These are phyloP conservation scores for Mactra quadrangularis DNA, from an alignment of 1,140 invertebrate genomes.

Conservation along the genomic window DNA sequence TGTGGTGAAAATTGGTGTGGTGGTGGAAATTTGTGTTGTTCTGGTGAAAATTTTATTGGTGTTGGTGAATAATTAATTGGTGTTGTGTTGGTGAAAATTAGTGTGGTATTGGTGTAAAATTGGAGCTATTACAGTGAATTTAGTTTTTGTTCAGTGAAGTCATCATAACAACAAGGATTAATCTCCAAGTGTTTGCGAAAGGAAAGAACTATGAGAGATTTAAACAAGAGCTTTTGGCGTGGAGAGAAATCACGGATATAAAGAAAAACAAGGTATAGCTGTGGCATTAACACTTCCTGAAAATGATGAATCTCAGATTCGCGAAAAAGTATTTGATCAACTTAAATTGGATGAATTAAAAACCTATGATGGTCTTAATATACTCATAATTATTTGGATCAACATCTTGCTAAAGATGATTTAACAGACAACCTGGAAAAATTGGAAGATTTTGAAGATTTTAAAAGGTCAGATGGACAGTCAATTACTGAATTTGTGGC, in stretches of 20 bases:
- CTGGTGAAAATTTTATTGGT: conserved; percentile 4
- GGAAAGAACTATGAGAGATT: conserved; percentile 46
- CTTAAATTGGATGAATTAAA: conserved; percentile 51
- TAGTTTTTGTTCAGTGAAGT: conserved; percentile 3
- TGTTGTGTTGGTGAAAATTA: too few relatives aligned
- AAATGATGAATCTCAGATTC: conserved; percentile 51
- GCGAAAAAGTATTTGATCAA: conserved; percentile 41
- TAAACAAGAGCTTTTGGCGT: conserved; percentile 48
- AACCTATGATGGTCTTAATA: conserved; percentile 54
- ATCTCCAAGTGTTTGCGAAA: conserved; percentile 39
- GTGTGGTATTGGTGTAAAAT: conserved; percentile 22
- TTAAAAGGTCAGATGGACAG: conserved; percentile 34
- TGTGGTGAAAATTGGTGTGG: conserved; percentile 24
- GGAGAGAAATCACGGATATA: conserved; percentile 35
- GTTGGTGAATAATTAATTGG: background rate
- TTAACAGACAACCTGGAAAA: conserved; percentile 58
- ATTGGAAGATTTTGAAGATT: conserved; percentile 65
- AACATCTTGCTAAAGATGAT: conserved; percentile 65
- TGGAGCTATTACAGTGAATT: conserved; percentile 23
- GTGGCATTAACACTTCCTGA: conserved; percentile 44
- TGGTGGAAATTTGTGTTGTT: conserved; percentile 17
- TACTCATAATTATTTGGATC: conserved; percentile 58
- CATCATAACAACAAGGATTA: conserved; percentile 24
- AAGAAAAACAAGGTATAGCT: conserved; percentile 48
- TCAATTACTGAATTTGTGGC: conserved; percentile 49